Percentiles rank a stretch among this genome's conserved stretches.
Conservation (phyloP, 2,113 vertebrate genomes). For the Paraplagusia blochii region DNA sequence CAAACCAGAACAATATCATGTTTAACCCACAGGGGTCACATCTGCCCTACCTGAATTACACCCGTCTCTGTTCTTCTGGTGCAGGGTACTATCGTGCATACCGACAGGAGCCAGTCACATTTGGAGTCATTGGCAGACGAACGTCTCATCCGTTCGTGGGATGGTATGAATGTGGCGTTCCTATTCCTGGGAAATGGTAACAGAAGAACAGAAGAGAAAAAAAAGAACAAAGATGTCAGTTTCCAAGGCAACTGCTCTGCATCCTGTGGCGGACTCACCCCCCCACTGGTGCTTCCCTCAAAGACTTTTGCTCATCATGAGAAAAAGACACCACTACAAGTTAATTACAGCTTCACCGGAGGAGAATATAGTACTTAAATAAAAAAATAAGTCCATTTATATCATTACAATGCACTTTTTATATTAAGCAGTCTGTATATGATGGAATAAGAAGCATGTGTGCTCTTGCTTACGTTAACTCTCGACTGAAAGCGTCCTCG, state of each 20-base stretch:
- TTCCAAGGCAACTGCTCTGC: slow-evolving; percentile 40
- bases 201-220: slow-evolving; percentile 18
- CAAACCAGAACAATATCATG: background rate
- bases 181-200: slow-evolving; percentile 98
- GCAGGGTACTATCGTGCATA: slow-evolving; percentile 91
- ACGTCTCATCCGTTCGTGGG: slow-evolving; percentile 90
- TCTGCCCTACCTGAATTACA: background rate
- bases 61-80: slow-evolving; percentile 20
- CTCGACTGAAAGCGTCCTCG: slow-evolving; percentile 46
- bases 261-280: slow-evolving; percentile 50
- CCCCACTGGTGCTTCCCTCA: slow-evolving; percentile 32
- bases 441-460: slow-evolving; percentile 73
- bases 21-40: background rate
- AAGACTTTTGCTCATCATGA: slow-evolving; percentile 62
- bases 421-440: slow-evolving; percentile 80
- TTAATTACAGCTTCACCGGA: slow-evolving; percentile 61
- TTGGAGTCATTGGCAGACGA: slow-evolving; percentile 87
- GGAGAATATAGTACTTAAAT: slow-evolving; percentile 73
- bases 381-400: slow-evolving; percentile 68
- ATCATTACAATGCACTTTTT: slow-evolving; percentile 73
- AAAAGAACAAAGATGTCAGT: slow-evolving; percentile 20
- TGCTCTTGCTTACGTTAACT: slow-evolving; percentile 61
- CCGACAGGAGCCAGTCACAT: slow-evolving; percentile 91
- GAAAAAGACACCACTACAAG: slow-evolving; percentile 60
- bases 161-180: slow-evolving; percentile 97